These are phyloP conservation scores for Aelia acuminata DNA, from an alignment of 2,888 invertebrate species.

Conservation along the genomic window DNA sequence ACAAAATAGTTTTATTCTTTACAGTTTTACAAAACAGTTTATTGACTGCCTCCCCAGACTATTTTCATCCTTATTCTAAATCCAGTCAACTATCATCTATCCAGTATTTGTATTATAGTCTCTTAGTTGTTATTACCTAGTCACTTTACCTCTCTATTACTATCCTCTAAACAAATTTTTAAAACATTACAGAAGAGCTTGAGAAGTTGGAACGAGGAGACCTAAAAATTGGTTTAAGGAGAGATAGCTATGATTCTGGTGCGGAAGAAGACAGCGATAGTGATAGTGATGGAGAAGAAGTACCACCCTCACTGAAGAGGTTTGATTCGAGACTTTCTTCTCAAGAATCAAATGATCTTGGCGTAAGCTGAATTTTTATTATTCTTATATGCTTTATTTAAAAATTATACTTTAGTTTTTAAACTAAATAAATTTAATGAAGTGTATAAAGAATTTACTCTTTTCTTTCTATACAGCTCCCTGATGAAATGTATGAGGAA, in stretches of 20 bases:
- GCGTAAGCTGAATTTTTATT: slow-evolving; percentile 27
- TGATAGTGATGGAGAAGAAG: slow-evolving; percentile 67
- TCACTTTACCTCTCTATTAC: not conserved
- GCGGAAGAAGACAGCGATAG: slow-evolving; percentile 66
- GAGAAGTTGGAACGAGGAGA: slow-evolving; percentile 89
- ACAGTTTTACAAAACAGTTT: too few species aligned
- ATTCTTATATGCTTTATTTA: not conserved
- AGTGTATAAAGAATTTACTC: not conserved
- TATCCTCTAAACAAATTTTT: slow-evolving; percentile 54
- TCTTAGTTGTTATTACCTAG: too few species aligned
- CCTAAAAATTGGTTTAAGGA: slow-evolving; percentile 74
- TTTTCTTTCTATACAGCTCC: slow-evolving; percentile 50
- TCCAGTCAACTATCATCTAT: too few species aligned
- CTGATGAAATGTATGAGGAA: slow-evolving; percentile 62
- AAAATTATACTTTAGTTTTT: too few species aligned
- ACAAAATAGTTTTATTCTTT: too few species aligned
- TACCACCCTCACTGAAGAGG: slow-evolving; percentile 66
- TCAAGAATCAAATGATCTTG: slow-evolving; percentile 56
- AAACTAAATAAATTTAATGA: too few species aligned
- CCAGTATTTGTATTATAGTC: too few species aligned
- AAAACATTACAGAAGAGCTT: slow-evolving; percentile 76
- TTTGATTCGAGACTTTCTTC: slow-evolving; percentile 66
- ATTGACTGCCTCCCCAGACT: too few species aligned
- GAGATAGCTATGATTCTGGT: slow-evolving; percentile 65
- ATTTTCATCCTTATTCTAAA: too few species aligned